A percentile compares a stretch with the other conserved stretches of the same genome.
phyloP scores from a whole-genome alignment of 2,888 invertebrate species.

The Papilio gigon region DNA sequence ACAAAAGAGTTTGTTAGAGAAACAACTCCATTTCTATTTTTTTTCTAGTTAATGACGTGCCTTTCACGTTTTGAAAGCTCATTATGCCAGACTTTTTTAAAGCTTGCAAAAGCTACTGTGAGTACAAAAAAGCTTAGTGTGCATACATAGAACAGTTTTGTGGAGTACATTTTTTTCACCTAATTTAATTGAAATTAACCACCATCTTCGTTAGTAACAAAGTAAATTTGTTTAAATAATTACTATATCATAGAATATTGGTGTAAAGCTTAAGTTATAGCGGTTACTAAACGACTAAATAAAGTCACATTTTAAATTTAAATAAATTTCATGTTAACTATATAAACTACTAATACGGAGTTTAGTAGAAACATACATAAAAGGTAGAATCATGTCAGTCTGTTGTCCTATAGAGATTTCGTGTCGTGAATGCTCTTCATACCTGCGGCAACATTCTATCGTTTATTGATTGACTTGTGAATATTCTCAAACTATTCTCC shows the following conservation, averaged over 20 bases:
- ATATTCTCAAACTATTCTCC: conserved; percentile 3
- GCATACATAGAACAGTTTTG: not conserved
- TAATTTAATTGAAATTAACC: too few relatives aligned
- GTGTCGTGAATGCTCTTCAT: not conserved
- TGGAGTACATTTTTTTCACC: not conserved
- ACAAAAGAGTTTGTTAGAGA: not conserved
- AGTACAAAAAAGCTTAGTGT: not conserved
- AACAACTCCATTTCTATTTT: not conserved
- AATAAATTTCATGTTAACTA: not conserved
- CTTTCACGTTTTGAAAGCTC: conserved; percentile 18
- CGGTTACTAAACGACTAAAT: too few relatives aligned
- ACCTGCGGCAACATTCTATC: conserved; percentile 9
- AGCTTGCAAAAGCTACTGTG: conserved; percentile 1
- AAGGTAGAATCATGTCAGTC: not conserved
- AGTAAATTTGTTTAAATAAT: not conserved
- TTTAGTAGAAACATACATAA: not conserved
- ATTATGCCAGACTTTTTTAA: conserved; percentile 2
- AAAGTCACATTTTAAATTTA: too few relatives aligned
- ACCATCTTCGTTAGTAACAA: too few relatives aligned
- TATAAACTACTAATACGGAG: not conserved
- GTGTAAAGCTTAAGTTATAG: too few relatives aligned
- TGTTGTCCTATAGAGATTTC: not conserved
- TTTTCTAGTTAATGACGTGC: conserved; percentile 17
- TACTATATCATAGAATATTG: too few relatives aligned
- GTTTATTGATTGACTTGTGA: conserved; percentile 14